Conservation (phyloP, 2,113 vertebrate species). For the Daubentonia madagascariensis region DNA sequence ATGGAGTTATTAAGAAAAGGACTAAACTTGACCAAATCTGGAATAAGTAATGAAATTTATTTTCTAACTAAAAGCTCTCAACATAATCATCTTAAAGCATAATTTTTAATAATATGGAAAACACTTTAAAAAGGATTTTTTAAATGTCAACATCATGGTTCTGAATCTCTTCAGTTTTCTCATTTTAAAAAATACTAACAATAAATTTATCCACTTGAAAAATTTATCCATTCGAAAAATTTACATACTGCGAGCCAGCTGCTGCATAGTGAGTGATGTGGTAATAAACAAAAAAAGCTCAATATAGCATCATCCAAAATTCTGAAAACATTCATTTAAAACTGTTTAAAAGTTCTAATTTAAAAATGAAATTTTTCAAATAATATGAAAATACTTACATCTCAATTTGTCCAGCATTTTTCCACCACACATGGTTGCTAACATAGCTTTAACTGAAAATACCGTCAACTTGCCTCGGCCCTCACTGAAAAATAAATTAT, state of each 20-base stretch:
- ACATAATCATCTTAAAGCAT: not conserved
- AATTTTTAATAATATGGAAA: conserved; percentile 8
- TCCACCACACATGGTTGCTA: conserved; percentile 97
- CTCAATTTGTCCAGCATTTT: conserved; percentile 98
- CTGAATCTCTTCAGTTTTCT: not conserved
- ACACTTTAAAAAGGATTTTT: not conserved
- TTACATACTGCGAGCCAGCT: not conserved
- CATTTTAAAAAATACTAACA: not conserved
- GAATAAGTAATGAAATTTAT: not conserved
- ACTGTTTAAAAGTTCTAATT: not conserved
- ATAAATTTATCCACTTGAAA: not conserved
- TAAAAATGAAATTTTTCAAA: not conserved
- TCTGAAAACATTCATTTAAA: not conserved
- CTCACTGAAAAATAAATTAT: conserved; percentile 86
- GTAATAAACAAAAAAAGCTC: not conserved
- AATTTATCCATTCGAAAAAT: not conserved
- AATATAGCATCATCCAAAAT: not conserved
- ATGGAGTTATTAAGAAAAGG: not conserved
- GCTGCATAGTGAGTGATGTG: fast-evolving
- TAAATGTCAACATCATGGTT: not conserved
- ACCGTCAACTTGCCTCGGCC: conserved; percentile 97
- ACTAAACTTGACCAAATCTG: not conserved
- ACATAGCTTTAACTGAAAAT: conserved; percentile 98
- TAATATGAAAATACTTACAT: conserved; percentile 87
- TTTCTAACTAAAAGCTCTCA: conserved; percentile 22